Evolutionary conservation across 2,113 vertebrate genomes (phyloP).

Genomic region (Chaetodon trifascialis): DNA sequence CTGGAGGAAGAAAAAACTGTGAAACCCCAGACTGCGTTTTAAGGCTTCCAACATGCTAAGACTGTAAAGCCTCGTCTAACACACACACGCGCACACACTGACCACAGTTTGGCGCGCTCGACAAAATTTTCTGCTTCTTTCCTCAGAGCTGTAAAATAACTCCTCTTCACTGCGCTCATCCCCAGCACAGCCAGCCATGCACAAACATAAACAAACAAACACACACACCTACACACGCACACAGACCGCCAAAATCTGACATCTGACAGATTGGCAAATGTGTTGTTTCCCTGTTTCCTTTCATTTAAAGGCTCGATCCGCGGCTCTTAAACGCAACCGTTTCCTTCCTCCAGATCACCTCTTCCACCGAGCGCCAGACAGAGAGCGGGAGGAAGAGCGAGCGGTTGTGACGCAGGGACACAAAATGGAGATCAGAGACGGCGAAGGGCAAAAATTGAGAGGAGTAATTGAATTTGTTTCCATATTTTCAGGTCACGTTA

Average conservation of each 20-base stretch:
- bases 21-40: neutral
- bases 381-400: neutral
- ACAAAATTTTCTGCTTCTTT: constrained; percentile 41
- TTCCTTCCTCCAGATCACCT: constrained; percentile 52
- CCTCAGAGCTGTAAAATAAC: constrained; percentile 63
- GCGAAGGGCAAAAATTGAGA: constrained; percentile 35
- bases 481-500: constrained; percentile 66
- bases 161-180: constrained; percentile 62
- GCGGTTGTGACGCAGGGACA: neutral
- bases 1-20: neutral
- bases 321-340: constrained; percentile 25
- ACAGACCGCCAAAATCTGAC: constrained; percentile 49
- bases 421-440: constrained; percentile 59
- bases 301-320: constrained; percentile 51
- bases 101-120: constrained; percentile 32
- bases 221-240: constrained; percentile 57
- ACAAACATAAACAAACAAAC: constrained; percentile 62
- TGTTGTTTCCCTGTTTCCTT: constrained; percentile 19
- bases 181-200: constrained; percentile 31
- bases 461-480: constrained; percentile 67
- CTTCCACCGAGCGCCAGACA: constrained; percentile 3
- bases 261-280: constrained; percentile 54
- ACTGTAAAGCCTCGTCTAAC: neutral
- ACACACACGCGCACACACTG: constrained; percentile 25
- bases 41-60: neutral